Conservation (phyloP, 1,140 invertebrate species). For the Grapholita molesta region DNA sequence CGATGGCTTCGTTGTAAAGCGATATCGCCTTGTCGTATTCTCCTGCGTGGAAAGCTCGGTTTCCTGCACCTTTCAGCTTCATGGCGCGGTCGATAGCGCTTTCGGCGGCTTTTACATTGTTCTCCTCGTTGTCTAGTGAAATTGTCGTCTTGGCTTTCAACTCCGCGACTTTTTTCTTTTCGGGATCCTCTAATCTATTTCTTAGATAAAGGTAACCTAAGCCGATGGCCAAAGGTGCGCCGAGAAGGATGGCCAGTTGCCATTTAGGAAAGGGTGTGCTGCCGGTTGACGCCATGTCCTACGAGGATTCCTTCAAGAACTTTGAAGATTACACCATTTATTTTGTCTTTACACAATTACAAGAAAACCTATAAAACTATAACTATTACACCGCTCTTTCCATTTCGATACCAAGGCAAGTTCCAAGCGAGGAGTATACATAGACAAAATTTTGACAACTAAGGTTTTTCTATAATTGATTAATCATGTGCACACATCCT, state of each 20-base stretch:
- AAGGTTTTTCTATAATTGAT: slow-evolving; percentile 11
- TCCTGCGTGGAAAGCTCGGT: slow-evolving; percentile 90
- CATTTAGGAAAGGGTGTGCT: slow-evolving; percentile 79
- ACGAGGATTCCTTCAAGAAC: slow-evolving; percentile 27
- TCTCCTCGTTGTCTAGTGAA: slow-evolving; percentile 74
- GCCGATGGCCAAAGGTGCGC: slow-evolving; percentile 89
- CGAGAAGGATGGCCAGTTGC: slow-evolving; percentile 88
- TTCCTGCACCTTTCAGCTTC: slow-evolving; percentile 91
- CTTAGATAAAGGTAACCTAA: slow-evolving; percentile 89
- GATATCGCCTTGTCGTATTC: slow-evolving; percentile 93
- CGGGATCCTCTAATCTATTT: slow-evolving; percentile 77
- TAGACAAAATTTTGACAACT: slow-evolving; percentile 24
- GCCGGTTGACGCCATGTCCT: slow-evolving; percentile 69
- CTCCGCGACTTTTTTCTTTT: slow-evolving; percentile 77
- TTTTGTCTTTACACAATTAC: slow-evolving; percentile 27
- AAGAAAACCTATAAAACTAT: slow-evolving; percentile 5
- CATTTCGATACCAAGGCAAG: slow-evolving; percentile 18
- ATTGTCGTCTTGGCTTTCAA: slow-evolving; percentile 77
- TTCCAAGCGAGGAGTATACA: slow-evolving; percentile 18
- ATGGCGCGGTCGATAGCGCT: slow-evolving; percentile 85
- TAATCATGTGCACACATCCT: slow-evolving; percentile 12
- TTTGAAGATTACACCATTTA: slow-evolving; percentile 63
- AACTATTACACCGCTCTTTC: slow-evolving; percentile 20
- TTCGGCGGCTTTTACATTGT: slow-evolving; percentile 65
- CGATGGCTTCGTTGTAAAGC: slow-evolving; percentile 93